Base-by-base conservation (phyloP, 2,797 vertebrate genomes). In the Thunnus albacares region DNA sequence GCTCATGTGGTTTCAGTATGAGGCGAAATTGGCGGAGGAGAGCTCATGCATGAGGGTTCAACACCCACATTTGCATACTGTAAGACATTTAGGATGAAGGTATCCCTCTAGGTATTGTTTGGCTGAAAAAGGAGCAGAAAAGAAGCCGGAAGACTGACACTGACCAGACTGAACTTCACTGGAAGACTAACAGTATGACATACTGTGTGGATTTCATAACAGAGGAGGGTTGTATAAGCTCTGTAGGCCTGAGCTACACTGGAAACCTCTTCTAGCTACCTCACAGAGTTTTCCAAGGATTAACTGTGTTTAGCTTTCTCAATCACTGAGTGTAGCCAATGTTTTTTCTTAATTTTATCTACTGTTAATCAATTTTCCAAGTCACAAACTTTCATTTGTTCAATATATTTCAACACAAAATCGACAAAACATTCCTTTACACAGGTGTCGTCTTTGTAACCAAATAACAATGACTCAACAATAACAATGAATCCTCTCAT, bases 21-120 rank as follows among this genome's bases (percentile, higher is more conserved):
- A 84, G 74, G 82, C 70, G 78, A 83, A 90, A 82, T 70, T 82
- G 86, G 71, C 72, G 7, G 72, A 79, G 63, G 71, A 81, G 73
- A 80, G 85, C 80, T 89, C 65, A 49, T 69, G 71, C 81, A 79
- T 35, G 72, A 80, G 73, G 89, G 87, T 92, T 90, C 80, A 85
- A 81, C 87, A 80, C 71, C 82, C 77, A 80, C 83, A 92, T 92
- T 90, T 88, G 75, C 81, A 90, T 80, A 71, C 43, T 64, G 78
- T 57, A 64, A 78, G 75, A 80, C 38, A 49, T 49, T 1, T 60
- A 90, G 77, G 69, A 75, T 53, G 70, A 12, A 88, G 74, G 74
- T 60, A 58, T 78, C 65, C 68, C 66, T 81, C 20, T 12, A 68
- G 75, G 77, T 74, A 62, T 24, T 30, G 11, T 56, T 52, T 24